A percentile compares a stretch with the other conserved stretches of the same genome.
phyloP scores from a whole-genome alignment of 92 coral and sea anemone species.

The Blastomussa wellsi region DNA sequence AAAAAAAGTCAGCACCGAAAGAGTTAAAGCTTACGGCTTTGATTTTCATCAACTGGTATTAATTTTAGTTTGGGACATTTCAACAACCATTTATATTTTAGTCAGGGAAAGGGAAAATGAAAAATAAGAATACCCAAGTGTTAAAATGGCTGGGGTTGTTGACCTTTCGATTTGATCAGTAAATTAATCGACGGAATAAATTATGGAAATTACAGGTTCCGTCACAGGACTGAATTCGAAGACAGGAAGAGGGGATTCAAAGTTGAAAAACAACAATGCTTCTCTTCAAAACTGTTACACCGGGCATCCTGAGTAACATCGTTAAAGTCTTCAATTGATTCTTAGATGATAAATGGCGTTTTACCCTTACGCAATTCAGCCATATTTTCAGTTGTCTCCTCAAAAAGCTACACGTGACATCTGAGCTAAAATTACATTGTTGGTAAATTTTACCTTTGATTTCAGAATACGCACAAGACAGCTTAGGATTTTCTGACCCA shows the following conservation, averaged over 20 bases:
- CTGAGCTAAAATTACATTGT: not conserved
- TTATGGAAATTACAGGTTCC: not conserved
- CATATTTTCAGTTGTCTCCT: not conserved
- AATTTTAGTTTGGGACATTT: no score
- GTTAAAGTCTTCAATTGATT: not conserved
- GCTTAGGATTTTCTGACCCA: conserved; percentile 76
- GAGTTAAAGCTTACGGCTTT: no score
- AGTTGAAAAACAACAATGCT: not conserved
- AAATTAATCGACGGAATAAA: not conserved
- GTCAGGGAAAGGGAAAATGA: no score
- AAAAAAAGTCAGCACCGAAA: no score
- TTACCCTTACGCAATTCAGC: not conserved
- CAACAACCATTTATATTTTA: no score
- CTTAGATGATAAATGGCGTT: not conserved
- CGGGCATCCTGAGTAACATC: not conserved
- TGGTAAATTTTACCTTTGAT: conserved; percentile 77
- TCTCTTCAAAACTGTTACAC: not conserved
- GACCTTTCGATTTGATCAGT: not conserved
- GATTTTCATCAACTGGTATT: no score
- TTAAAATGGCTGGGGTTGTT: not conserved
- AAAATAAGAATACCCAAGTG: not conserved
- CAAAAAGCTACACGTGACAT: conserved; percentile 9
- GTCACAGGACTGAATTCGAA: not conserved
- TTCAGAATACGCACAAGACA: conserved; percentile 85
- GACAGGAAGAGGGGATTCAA: not conserved